Evolutionary conservation across 2,113 vertebrate genomes (phyloP), one percentile per base, ranked within the genome.

Genomic region (Aegotheles bennettii): DNA sequence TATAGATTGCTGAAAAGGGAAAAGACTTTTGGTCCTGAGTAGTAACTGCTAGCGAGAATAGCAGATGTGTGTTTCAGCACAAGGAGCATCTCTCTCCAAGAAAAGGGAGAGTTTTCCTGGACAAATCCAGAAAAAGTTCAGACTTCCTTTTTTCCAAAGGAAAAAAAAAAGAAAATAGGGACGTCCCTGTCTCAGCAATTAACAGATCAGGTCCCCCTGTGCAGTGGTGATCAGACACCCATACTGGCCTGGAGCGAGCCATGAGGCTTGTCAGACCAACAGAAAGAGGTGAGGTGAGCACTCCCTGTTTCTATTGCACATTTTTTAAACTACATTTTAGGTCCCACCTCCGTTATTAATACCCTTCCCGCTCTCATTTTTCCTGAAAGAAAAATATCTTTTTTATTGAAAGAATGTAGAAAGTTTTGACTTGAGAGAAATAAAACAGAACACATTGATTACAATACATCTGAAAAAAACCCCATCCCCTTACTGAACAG

Each of bases 91-190:
- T 78, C n/a, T 45, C 89, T 96, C 93, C 92, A 96, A 92, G 87
- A 95, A 97, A 92, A 82, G 40, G 35, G 74, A 89, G 80, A 89
- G 25, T 85, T 95, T 95, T 97, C 80, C 93, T 84, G 86, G 83
- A 96, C 33, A 94, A 92, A 92, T 90, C 29, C 35, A 87, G 60
- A 77, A 92, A 70, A 90, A 67, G 6, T 21, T 57, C 7, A 31
- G 19, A 51, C 4, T 33, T 43, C 63, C 36, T 57, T 25, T 9
- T 77, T 73, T 80, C 67, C 54, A 63, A 54, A 63, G 35, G 26
- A 48, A 48, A 48, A 48, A 79, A 53, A 70, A 76, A 90, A 48
- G 36, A 40, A n/a, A 70, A 53, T 53, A 11, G 4, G 10, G 56
- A 77, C 3, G 24, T 78, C 33, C 19, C 26, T 76, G 19, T 48